Conservation (phyloP, 23 tunicate species). For the Trididemnum clinides region DNA sequence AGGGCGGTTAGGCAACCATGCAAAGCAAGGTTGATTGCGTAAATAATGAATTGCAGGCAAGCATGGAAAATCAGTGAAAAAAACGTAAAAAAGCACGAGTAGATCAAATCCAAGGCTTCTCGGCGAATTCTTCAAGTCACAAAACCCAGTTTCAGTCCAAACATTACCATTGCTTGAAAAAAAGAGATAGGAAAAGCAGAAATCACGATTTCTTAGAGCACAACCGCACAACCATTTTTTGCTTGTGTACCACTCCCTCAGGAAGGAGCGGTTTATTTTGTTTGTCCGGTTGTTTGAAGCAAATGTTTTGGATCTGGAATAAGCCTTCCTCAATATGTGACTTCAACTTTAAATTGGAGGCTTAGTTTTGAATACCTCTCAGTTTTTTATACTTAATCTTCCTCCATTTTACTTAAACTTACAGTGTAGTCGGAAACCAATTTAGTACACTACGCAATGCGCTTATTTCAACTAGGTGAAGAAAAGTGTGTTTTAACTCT, state of each 20-base stretch:
- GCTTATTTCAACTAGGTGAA: not conserved
- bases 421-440: not conserved
- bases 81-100: too few relatives aligned
- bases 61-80: too few relatives aligned
- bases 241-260: not conserved
- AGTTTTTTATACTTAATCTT: not conserved
- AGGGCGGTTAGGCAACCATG: too few relatives aligned
- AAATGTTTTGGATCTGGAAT: not conserved
- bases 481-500: not conserved
- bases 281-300: slow-evolving; percentile 10
- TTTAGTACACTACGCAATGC: not conserved
- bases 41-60: too few relatives aligned
- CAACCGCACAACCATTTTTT: not conserved
- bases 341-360: not conserved
- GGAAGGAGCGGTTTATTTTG: slow-evolving; percentile 1
- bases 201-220: not conserved
- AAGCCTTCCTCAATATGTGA: not conserved
- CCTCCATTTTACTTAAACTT: not conserved
- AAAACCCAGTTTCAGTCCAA: slow-evolving; percentile 8
- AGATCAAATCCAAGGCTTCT: too few relatives aligned
- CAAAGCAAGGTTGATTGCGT: too few relatives aligned
- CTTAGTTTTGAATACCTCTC: not conserved
- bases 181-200: slow-evolving; percentile 1
- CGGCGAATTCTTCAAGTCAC: not conserved
- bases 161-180: not conserved